Base-by-base conservation (phyloP, 2,888 invertebrate genomes). In the Tetragonisca angustula region DNA sequence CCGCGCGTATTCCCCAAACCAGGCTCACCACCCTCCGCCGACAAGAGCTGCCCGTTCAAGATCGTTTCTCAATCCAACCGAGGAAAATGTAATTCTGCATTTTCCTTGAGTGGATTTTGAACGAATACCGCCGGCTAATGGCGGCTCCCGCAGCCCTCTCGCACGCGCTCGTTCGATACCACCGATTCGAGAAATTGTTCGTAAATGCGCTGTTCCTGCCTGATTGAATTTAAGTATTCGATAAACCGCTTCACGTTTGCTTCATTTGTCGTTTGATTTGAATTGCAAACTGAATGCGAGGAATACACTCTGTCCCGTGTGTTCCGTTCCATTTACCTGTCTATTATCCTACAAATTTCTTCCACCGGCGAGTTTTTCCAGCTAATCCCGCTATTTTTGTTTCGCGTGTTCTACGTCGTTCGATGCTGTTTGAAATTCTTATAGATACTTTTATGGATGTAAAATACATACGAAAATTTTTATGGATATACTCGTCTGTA, bases 31-130 rank as follows among this genome's bases (percentile, higher is more conserved):
- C 78, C 75, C 27, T 77, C 24, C 36, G 50, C 11, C 32, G 43
- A 43, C 9, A 43, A 21, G 21, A 54, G 3, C 54, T 43, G 1
- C 65, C 43, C 70, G 70, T 56, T 75, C 81, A 77, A 75, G 75
- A 77, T 80, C 86, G 76, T 86, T 83, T 81, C 85, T 79, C 86
- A 72, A 83, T 77, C 72, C 79, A 17, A 50, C 67, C 15, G 56
- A 56, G 73, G 79, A 73, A 85, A 77, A 72, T 76, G 78, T 76
- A 76, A 83, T 81, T 67, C 64, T 36, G 68, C 77, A 68, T 85
- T 83, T 80, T 86, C 72, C 75, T 73, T 61, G n/a, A 49, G 36
- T 32, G 72, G 54, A 56, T 72, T 54, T 65, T 54, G 65, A 61
- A 65, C 73, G 76, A 76, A 68, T 43, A 43, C 32, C 61, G 67